Evolutionary conservation across 2,797 vertebrate genomes (phyloP).

Genomic region (Gymnothorax javanicus): DNA sequence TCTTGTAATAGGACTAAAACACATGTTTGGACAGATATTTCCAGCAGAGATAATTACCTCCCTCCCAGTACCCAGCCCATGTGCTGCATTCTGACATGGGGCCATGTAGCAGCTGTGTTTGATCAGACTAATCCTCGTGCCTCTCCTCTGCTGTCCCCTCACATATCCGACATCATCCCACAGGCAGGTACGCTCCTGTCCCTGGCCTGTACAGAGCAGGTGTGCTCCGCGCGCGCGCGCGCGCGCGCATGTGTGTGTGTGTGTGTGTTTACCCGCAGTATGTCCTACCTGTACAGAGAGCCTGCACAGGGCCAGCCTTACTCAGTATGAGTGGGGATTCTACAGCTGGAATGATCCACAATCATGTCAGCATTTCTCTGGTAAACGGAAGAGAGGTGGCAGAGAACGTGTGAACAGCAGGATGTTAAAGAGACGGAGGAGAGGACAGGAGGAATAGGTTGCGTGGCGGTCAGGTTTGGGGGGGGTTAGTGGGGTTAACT

Average conservation of each 20-base stretch:
- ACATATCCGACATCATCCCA: not conserved
- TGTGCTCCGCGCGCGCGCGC: not conserved
- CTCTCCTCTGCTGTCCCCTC: not conserved
- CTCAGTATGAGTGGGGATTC: not conserved
- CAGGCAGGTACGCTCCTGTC: not conserved
- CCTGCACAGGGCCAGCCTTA: not conserved
- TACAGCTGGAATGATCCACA: not conserved
- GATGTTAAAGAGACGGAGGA: not conserved
- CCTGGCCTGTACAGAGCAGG: not conserved
- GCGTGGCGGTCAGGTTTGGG: not conserved
- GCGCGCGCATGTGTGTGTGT: not conserved
- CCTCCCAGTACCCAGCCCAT: not conserved
- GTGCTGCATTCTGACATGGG: not conserved
- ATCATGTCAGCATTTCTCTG: not conserved
- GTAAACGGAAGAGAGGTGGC: no score
- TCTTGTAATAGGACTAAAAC: no score
- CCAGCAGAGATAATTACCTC: not conserved
- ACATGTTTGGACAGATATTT: no score
- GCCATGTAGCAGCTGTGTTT: not conserved
- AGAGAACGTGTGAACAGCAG: not conserved
- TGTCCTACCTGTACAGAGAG: not conserved
- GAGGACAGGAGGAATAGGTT: not conserved
- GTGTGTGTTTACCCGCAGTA: not conserved
- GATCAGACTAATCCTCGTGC: not conserved
- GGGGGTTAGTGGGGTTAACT: slow-evolving; percentile 19